Conservation (phyloP, 2,888 invertebrate species). For the Gasteruption jaculator region DNA sequence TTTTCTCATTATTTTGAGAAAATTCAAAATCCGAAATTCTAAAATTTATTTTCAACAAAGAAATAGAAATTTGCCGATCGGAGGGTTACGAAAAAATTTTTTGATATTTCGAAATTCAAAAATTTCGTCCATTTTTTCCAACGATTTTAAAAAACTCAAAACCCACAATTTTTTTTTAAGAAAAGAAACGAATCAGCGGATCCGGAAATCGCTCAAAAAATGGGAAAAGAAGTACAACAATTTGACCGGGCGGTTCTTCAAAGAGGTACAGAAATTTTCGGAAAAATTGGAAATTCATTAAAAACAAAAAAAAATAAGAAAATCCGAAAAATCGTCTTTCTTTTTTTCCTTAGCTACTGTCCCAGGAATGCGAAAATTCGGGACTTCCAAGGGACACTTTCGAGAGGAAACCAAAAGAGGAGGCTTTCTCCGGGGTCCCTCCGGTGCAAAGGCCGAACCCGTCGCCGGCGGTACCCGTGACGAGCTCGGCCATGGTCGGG, state of each 20-base stretch:
- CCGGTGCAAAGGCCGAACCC: conserved; percentile 27
- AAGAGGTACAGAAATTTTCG: conserved; percentile 27
- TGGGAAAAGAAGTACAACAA: conserved; percentile 34
- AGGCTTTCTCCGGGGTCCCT: too few relatives aligned
- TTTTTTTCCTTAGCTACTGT: conserved; percentile 31
- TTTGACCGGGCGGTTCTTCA: conserved; percentile 32
- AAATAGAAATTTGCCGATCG: too few relatives aligned
- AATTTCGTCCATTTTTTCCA: too few relatives aligned
- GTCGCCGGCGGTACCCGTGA: conserved; percentile 35
- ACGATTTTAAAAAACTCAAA: too few relatives aligned
- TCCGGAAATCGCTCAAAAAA: conserved; percentile 26
- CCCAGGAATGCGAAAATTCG: conserved; percentile 33
- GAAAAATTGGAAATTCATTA: background rate
- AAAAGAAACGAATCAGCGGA: conserved; percentile 34
- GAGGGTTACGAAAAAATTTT: too few relatives aligned
- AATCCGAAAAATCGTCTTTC: conserved; percentile 1
- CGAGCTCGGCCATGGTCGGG: conserved; percentile 50
- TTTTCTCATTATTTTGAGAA: too few relatives aligned
- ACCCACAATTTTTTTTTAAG: conserved; percentile 22
- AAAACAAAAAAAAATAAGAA: background rate
- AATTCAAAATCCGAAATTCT: too few relatives aligned
- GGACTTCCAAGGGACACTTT: conserved; percentile 32
- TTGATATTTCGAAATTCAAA: too few relatives aligned
- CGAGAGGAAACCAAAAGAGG: conserved; percentile 24
- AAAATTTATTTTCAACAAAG: too few relatives aligned